Base-by-base conservation (phyloP, 2,113 vertebrate genomes). In the Chamaea fasciata region DNA sequence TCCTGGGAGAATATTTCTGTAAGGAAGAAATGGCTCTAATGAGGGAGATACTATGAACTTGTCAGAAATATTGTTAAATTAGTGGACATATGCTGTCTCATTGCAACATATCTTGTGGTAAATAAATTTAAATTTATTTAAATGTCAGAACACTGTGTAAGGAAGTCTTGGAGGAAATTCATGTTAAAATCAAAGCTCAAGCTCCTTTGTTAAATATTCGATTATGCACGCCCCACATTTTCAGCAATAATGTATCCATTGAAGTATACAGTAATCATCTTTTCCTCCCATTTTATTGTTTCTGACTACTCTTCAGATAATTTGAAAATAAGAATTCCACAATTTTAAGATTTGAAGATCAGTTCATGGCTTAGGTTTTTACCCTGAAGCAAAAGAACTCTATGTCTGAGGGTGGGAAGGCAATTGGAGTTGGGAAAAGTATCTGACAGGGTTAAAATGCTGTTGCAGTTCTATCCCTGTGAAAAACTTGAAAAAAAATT, bases 111-210 rank as follows among this genome's bases (percentile, higher is more conserved):
- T 82, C 30, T 70, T 88, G 55, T 94, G 56, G 85, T 88, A 95
- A 97, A 83, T 93, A 83, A 92, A 92, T 73, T 87, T 55, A 90
- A 41, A 85, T 83, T n/a, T 92, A 63, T 80, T 89, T 89, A 83
- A 79, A 90, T 73, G 17, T 60, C 53, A 89, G 10, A 79, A 20
- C 18, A 64, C 12, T 27, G 12, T 50, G 11, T 46, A 85, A 35
- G 63, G 50, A 76, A 82, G 20, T 60, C 53, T 69, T 67, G 39
- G 37, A 69, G 30, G 55, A 89, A 87, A 88, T 59, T 39, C 3
- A 18, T 56, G 50, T 57, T 69, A 91, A 92, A 92, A 89, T 59
- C 47, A 42, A 76, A 87, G 26, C 79, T 80, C 47, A 92, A 39
- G 11, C 2, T 91, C 24, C 39, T 89, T 82, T 65, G 53, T 73